A percentile compares a stretch with the other conserved stretches of the same genome.
These are phyloP conservation scores for Harpalus rubripes DNA, from an alignment of 2,888 invertebrate species.

Conservation along the genomic window DNA sequence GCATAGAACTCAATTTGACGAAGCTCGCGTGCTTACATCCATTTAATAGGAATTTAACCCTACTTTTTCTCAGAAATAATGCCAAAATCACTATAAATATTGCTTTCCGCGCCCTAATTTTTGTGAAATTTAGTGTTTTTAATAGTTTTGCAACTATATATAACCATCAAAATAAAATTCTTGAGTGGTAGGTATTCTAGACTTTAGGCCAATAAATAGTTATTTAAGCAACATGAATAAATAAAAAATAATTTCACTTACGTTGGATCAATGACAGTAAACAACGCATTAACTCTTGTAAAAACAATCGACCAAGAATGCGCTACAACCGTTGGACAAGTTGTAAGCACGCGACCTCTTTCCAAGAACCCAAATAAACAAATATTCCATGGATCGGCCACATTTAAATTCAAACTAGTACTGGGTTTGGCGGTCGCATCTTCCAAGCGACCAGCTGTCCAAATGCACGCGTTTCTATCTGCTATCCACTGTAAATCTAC, in stretches of 20 bases:
- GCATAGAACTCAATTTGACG: too few species aligned
- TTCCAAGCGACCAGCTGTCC: slow-evolving; percentile 87
- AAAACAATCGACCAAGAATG: slow-evolving; percentile 98
- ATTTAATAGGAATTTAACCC: too few species aligned
- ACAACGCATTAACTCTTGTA: slow-evolving; percentile 93
- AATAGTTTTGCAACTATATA: too few species aligned
- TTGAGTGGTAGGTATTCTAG: too few species aligned
- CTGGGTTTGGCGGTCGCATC: slow-evolving; percentile 80
- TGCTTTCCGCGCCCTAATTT: too few species aligned
- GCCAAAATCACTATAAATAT: too few species aligned
- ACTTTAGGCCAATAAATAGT: too few species aligned
- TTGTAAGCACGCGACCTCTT: slow-evolving; percentile 88
- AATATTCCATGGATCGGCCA: slow-evolving; percentile 94
- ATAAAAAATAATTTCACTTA: slow-evolving; percentile 79
- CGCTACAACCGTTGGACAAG: slow-evolving; percentile 91
- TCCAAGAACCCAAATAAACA: slow-evolving; percentile 94
- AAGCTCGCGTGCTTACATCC: too few species aligned
- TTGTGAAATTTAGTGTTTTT: too few species aligned
- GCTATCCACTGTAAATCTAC: slow-evolving; percentile 96
- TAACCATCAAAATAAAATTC: too few species aligned
- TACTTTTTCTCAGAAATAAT: too few species aligned
- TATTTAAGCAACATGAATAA: too few species aligned
- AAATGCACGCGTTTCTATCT: slow-evolving; percentile 92
- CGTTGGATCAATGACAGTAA: slow-evolving; percentile 96
- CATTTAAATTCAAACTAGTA: slow-evolving; percentile 79